Conservation (phyloP, 2,113 vertebrate genomes). For the Acanthochromis polyacanthus region DNA sequence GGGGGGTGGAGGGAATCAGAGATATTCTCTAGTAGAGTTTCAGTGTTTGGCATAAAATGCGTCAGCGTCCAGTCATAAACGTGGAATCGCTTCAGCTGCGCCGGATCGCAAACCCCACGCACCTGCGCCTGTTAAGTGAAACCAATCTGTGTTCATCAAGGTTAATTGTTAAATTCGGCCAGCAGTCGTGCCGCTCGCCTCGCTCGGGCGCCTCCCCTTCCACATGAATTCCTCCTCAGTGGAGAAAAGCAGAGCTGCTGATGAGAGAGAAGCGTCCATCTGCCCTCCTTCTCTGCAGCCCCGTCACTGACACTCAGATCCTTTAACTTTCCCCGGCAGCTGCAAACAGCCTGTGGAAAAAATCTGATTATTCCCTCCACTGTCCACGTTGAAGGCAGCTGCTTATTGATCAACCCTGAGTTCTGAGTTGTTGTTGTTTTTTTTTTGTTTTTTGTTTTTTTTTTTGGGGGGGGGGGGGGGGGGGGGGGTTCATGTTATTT, state of each 20-base stretch:
- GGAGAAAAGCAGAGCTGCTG: constrained; percentile 41
- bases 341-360: constrained; percentile 9
- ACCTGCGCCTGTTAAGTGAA: constrained; percentile 76
- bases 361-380: neutral
- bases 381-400: constrained; percentile 16
- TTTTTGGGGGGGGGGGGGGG: too few relatives aligned
- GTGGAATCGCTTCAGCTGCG: constrained; percentile 52
- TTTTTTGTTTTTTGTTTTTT: too few relatives aligned
- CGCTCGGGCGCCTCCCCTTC: constrained; percentile 61
- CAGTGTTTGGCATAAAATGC: constrained; percentile 58
- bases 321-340: constrained; percentile 65
- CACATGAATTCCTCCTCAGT: constrained; percentile 48
- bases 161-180: constrained; percentile 76
- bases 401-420: constrained; percentile 13
- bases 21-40: constrained; percentile 38
- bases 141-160: constrained; percentile 75
- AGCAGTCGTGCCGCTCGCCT: constrained; percentile 56
- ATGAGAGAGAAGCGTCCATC: constrained; percentile 38
- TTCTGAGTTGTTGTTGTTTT: too few relatives aligned
- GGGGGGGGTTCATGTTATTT: too few relatives aligned
- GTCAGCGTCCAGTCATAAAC: constrained; percentile 59
- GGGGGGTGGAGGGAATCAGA: neutral
- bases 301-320: constrained; percentile 32
- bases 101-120: constrained; percentile 47
- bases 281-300: constrained; percentile 35